These are phyloP conservation scores for Palythoa caribaeorum DNA, from an alignment of 92 coral and sea anemone species.

Conservation along the genomic window DNA sequence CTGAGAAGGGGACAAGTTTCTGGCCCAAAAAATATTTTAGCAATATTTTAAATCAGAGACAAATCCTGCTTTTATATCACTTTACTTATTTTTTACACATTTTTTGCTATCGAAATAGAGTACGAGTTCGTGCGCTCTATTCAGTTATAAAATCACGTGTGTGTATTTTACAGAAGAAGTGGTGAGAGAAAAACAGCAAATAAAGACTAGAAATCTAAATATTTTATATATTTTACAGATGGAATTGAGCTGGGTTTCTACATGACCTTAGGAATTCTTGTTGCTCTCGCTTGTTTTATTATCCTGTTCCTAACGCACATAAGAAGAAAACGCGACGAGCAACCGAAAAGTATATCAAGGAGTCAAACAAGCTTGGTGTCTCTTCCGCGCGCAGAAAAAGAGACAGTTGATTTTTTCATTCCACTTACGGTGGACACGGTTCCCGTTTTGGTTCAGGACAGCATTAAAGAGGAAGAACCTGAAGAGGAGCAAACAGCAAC, in stretches of 20 bases:
- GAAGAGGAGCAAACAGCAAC: neutral
- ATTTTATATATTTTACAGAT: neutral
- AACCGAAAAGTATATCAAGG: too few relatives aligned
- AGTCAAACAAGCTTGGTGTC: conserved; percentile 9
- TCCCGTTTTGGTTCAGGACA: conserved; percentile 28
- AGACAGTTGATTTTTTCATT: conserved; percentile 19
- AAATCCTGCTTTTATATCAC: too few relatives aligned
- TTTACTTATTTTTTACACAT: too few relatives aligned
- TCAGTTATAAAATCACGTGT: too few relatives aligned
- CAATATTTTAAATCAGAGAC: too few relatives aligned
- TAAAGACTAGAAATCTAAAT: neutral
- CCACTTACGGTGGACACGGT: conserved; percentile 14
- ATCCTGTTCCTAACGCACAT: conserved; percentile 26
- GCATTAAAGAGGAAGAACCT: neutral
- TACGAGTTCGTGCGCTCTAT: too few relatives aligned
- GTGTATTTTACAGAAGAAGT: too few relatives aligned
- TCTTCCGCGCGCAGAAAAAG: conserved; percentile 19
- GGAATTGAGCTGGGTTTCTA: conserved; percentile 18
- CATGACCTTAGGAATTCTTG: conserved; percentile 9
- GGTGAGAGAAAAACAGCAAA: too few relatives aligned
- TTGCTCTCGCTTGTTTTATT: conserved; percentile 22
- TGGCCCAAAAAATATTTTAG: too few relatives aligned
- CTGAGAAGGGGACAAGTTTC: too few relatives aligned
- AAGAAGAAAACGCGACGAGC: conserved; percentile 26
- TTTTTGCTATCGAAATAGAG: too few relatives aligned